Evolutionary conservation across 2,888 invertebrate species (phyloP).

Genomic region (Eristalis pertinax): DNA sequence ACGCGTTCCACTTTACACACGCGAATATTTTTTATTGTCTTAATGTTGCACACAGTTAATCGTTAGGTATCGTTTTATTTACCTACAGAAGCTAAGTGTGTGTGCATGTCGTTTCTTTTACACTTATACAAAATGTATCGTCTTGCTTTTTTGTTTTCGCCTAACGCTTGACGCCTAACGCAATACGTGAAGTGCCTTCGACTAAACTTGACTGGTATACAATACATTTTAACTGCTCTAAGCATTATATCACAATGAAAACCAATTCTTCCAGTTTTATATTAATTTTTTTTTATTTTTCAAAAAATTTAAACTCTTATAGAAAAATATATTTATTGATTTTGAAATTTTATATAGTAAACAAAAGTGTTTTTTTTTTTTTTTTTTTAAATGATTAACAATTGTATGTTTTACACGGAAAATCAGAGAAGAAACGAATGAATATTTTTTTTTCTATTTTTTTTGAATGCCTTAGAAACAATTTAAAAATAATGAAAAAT

Average conservation of each 20-base stretch:
- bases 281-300: background rate
- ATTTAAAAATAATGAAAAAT: constrained; percentile 44
- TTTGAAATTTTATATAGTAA: constrained; percentile 47
- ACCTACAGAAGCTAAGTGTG: constrained; percentile 53
- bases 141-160: constrained; percentile 25
- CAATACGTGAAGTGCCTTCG: constrained; percentile 64
- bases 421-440: constrained; percentile 52
- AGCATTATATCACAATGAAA: constrained; percentile 35
- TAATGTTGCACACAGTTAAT: constrained; percentile 46
- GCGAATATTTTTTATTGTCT: background rate
- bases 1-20: constrained; percentile 9
- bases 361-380: too few relatives aligned
- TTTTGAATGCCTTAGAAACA: constrained; percentile 62
- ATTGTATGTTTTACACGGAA: constrained; percentile 35
- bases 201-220: constrained; percentile 59
- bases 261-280: constrained; percentile 61
- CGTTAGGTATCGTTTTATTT: constrained; percentile 37
- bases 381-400: constrained; percentile 40
- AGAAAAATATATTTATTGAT: constrained; percentile 52
- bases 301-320: constrained; percentile 3
- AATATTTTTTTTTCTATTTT: constrained; percentile 1
- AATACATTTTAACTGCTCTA: constrained; percentile 65
- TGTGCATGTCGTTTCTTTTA: constrained; percentile 48
- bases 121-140: background rate
- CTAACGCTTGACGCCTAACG: constrained; percentile 47